phyloP scores from a whole-genome alignment of 1,140 invertebrate species.

The Plodia interpunctella region DNA sequence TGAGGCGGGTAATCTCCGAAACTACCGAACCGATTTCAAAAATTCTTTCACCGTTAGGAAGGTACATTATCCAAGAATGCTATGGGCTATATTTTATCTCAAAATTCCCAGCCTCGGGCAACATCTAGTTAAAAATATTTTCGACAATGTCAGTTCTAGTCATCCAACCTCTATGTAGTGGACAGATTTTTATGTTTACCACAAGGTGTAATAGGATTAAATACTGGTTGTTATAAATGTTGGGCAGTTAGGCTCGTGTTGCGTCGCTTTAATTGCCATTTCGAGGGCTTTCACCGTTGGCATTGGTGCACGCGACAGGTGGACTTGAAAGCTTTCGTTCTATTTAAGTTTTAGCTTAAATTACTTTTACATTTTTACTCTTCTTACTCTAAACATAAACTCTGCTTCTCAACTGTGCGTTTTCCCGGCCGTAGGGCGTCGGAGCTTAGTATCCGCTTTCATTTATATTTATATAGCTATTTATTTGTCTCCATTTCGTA shows the following conservation, averaged over 20 bases:
- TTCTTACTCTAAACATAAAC: too few relatives aligned
- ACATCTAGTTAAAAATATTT: background rate
- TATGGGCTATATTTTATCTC: too few relatives aligned
- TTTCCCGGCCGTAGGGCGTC: too few relatives aligned
- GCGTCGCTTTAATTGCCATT: background rate
- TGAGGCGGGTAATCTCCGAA: too few relatives aligned
- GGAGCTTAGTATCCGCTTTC: too few relatives aligned
- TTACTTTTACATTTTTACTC: background rate
- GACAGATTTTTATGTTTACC: background rate
- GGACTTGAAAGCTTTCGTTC: background rate
- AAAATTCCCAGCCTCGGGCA: background rate
- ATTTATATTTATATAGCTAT: too few relatives aligned
- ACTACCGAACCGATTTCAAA: too few relatives aligned
- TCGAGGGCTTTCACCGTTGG: background rate
- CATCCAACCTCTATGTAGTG: background rate
- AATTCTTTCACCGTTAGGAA: too few relatives aligned
- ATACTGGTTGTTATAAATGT: background rate
- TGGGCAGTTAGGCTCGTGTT: background rate
- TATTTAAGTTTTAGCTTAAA: background rate
- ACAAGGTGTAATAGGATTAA: conserved; percentile 2
- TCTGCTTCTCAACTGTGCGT: too few relatives aligned
- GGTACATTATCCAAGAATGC: too few relatives aligned
- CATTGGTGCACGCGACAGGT: background rate
- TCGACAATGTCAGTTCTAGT: background rate
- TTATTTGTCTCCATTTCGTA: too few relatives aligned